Evolutionary conservation across 2,888 invertebrate genomes (phyloP).

Genomic region (Celastrina argiolus): DNA sequence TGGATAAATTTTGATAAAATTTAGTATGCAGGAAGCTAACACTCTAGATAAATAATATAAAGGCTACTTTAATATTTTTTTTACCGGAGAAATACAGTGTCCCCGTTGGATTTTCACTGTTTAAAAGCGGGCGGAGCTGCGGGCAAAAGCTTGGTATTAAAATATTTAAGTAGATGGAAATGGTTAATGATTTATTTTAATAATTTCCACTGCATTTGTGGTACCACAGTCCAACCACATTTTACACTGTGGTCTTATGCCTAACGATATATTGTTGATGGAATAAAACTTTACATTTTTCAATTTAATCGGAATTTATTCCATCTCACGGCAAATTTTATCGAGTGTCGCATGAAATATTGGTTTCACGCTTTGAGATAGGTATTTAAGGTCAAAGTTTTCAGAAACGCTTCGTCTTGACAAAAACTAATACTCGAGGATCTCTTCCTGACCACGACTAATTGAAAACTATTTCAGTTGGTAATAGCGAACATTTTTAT

Average conservation of each 20-base stretch:
- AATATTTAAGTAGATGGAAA: no score
- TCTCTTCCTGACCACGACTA: background rate
- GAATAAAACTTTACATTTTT: background rate
- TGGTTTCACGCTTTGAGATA: background rate
- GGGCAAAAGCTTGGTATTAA: no score
- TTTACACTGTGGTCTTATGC: background rate
- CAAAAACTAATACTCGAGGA: background rate
- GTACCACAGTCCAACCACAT: background rate
- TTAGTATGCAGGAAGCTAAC: no score
- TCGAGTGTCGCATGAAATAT: slow-evolving; percentile 4
- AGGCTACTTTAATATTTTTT: no score
- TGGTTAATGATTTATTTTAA: no score
- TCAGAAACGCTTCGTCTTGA: background rate
- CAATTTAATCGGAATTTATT: background rate
- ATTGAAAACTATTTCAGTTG: no score
- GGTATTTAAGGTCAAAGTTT: background rate
- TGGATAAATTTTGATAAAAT: no score
- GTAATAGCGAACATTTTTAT: no score
- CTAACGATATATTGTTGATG: background rate
- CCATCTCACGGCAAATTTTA: background rate
- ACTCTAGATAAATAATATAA: no score
- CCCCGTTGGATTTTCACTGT: no score
- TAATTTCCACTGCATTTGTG: background rate
- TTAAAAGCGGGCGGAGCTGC: no score
- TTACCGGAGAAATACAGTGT: no score